Base-by-base conservation (phyloP, 2,113 vertebrate genomes). In the Megaceryle torquata region DNA sequence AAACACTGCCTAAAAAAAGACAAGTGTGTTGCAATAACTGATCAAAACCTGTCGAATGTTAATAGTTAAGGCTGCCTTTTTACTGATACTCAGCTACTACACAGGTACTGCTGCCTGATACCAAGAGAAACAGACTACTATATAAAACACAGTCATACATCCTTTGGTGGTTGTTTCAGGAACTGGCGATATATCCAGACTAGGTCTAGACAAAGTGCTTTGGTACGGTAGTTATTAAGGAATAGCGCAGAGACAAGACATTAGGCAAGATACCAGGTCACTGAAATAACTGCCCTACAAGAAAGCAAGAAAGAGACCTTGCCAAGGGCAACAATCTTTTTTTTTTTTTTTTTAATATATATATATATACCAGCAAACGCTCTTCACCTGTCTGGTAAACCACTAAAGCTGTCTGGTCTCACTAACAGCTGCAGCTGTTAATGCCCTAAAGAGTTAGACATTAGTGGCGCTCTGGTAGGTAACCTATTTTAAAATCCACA, bases 221-320 rank as follows among this genome's bases (percentile, higher is more conserved):
- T 91, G 87, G 94, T 91, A 80, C 0, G 39, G 60, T 14, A 80
- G 53, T 61, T 72, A 61, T 71, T 82, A 78, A 91, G 57, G 69
- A 85, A 35, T 24, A 95, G 91, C 79, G 77, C 86, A 96, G 88
- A 82, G 61, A 86, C 29, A 74, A 93, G 80, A 57, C 46, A 50
- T 76, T 26, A 90, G 61, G 80, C 61, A 86, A 91, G 84, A 85
- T 46, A 61, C 39, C 89, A 88, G 71, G 39, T 88, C 67, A 71
- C 63, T 68, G 80, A 92, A 88, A 46, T 71, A 88, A 86, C 86
- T 69, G 48, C n/a, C 63, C 33, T 43, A 19, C 26, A 68, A 80
- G 56, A 78, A 56, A 61, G 70, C 26, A 68, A 80, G 56, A 78
- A 56, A 61, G 70, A 89, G 69, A 64, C 35, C 74, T 63, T 78